phyloP scores from a whole-genome alignment of 1,140 invertebrate genomes.

The Anthonomus grandis region DNA sequence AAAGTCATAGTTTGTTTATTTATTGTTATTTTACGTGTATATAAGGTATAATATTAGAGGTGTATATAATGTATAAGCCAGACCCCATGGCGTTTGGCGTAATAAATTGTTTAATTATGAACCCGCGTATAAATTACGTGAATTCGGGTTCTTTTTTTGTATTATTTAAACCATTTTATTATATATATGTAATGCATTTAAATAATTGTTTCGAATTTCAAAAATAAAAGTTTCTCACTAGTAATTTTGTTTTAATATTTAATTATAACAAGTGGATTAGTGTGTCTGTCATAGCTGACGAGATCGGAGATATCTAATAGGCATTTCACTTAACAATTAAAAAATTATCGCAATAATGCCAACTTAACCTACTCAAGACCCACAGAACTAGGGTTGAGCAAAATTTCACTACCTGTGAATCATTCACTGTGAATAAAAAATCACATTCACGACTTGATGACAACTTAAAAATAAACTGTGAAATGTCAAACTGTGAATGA shows the following conservation, averaged over 20 bases:
- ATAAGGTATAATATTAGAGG: constrained; percentile 39
- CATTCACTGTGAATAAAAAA: too few relatives aligned
- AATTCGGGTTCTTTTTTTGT: constrained; percentile 43
- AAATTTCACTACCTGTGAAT: too few relatives aligned
- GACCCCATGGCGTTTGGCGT: constrained; percentile 45
- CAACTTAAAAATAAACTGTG: too few relatives aligned
- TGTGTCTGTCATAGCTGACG: background rate
- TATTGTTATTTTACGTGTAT: constrained; percentile 42
- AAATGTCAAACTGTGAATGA: too few relatives aligned
- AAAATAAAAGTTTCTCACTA: constrained; percentile 47
- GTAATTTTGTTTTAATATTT: background rate
- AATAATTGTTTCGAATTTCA: constrained; percentile 46
- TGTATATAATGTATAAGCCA: constrained; percentile 36
- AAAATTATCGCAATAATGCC: too few relatives aligned
- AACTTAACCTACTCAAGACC: too few relatives aligned
- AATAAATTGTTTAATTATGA: constrained; percentile 13
- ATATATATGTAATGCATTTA: constrained; percentile 19
- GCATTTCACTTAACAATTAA: too few relatives aligned
- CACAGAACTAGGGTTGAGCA: too few relatives aligned
- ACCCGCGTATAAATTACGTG: constrained; percentile 30
- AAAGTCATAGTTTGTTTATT: constrained; percentile 38
- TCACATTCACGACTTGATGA: too few relatives aligned
- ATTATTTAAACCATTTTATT: constrained; percentile 35
- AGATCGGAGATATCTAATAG: too few relatives aligned
- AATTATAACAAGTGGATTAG: too few relatives aligned